phyloP scores from a whole-genome alignment of 2,797 vertebrate species.

The Pantherophis alleghaniensis region DNA sequence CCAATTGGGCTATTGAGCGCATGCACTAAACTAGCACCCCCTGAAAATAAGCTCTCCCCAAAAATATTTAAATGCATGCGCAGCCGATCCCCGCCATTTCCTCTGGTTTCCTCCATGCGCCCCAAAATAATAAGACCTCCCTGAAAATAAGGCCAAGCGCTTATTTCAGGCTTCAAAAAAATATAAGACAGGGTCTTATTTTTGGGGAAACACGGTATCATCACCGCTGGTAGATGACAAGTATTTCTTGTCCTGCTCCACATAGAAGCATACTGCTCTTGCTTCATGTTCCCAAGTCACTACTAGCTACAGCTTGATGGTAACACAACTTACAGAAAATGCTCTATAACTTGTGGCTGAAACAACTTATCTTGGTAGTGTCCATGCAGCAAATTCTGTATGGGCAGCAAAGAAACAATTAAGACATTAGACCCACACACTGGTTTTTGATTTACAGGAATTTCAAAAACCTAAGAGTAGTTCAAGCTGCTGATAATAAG shows the following conservation, averaged over 20 bases:
- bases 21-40: too few relatives aligned
- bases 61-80: too few relatives aligned
- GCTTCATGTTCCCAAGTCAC: not conserved
- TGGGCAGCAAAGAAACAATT: not conserved
- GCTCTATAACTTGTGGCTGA: not conserved
- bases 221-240: not conserved
- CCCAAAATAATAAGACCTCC: too few relatives aligned
- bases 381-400: not conserved
- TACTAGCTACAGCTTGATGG: not conserved
- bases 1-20: too few relatives aligned
- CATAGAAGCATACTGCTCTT: not conserved
- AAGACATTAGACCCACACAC: not conserved
- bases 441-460: not conserved
- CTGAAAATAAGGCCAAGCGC: too few relatives aligned
- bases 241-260: not conserved
- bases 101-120: too few relatives aligned
- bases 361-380: not conserved
- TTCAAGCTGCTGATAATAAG: not conserved
- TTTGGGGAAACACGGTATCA: not conserved
- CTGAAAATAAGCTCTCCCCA: too few relatives aligned
- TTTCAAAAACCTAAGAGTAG: not conserved
- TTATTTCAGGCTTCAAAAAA: too few relatives aligned
- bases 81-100: too few relatives aligned
- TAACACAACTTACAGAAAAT: not conserved
- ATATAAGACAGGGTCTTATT: too few relatives aligned